phyloP scores from a whole-genome alignment of 2,797 vertebrate genomes.

The Halcyon leucocephala region DNA sequence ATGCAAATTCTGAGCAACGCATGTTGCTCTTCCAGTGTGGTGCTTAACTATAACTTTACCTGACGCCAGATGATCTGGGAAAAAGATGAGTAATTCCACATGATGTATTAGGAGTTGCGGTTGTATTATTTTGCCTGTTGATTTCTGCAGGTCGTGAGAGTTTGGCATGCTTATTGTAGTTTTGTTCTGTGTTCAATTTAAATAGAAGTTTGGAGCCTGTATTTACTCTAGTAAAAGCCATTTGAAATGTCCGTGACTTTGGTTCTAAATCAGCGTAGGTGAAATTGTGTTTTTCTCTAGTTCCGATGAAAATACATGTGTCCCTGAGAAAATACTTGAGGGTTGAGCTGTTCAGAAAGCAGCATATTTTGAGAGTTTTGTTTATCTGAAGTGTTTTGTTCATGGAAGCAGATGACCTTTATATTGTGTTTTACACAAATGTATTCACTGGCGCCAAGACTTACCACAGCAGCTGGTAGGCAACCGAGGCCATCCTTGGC shows the following conservation, averaged over 20 bases:
- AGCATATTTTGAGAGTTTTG: not conserved
- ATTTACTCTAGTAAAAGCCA: not conserved
- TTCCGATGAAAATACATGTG: fast-evolving
- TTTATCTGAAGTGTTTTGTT: not conserved
- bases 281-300: not conserved
- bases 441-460: not conserved
- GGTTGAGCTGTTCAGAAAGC: not conserved
- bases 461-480: fast-evolving
- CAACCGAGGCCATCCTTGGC: not conserved
- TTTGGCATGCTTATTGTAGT: not conserved
- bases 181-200: not conserved
- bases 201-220: not conserved
- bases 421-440: not conserved
- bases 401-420: not conserved
- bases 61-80: not conserved
- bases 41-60: not conserved
- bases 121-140: not conserved
- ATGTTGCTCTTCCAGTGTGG: not conserved
- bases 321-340: not conserved
- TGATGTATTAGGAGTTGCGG: not conserved
- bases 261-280: not conserved
- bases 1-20: not conserved
- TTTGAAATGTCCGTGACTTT: not conserved
- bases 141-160: not conserved
- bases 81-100: not conserved